Base-by-base conservation (phyloP, 2,113 vertebrate species). In the Crypturellus undulatus region DNA sequence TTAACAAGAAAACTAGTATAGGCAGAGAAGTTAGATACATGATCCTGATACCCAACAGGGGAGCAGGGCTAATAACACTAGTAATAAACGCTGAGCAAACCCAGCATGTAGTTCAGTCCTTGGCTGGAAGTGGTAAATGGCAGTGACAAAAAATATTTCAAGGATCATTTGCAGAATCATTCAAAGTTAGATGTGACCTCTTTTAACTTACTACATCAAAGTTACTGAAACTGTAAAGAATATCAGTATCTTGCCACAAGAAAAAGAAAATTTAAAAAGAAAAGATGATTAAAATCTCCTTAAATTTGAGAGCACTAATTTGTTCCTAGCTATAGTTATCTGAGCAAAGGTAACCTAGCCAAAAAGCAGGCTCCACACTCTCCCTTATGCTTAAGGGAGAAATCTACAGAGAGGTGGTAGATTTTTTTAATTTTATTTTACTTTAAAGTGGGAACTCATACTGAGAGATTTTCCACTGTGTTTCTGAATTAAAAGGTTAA, bases 41-140 rank as follows among this genome's bases (percentile, higher is more conserved):
- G 84, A 92, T 96, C 86, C 64, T 91, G 93, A 95, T 95, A 97
- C 67, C 69, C 87, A 92, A 86, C 92, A 92, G 93, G 89, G 94
- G 79, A 92, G 68, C 88, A 94, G 71, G 78, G 84, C 76, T 95
- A 86, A 32, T 96, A 97, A 86, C 91, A 94, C 95, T 91, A 88
- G 93, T 90, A 97, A 97, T 97, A 96, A 97, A 97, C 97, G 15
- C 67, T 71, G 95, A 97, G 96, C 84, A 96, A 87, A 91, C 71
- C 82, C 95, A 96, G 85, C 89, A 64, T 86, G 91, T 43, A 92
- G 51, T 63, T 96, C 71, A 97, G 67, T 8, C n/a, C 47, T 69
- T 92, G 67, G 58, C 76, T 92, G 86, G 78, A 97, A 97, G 95
- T 87, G 45, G 38, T 94, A 87, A 96, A 72, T 92, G 89, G 92